phyloP scores from a whole-genome alignment of 2,888 invertebrate genomes.

The Geophilus truncorum region DNA sequence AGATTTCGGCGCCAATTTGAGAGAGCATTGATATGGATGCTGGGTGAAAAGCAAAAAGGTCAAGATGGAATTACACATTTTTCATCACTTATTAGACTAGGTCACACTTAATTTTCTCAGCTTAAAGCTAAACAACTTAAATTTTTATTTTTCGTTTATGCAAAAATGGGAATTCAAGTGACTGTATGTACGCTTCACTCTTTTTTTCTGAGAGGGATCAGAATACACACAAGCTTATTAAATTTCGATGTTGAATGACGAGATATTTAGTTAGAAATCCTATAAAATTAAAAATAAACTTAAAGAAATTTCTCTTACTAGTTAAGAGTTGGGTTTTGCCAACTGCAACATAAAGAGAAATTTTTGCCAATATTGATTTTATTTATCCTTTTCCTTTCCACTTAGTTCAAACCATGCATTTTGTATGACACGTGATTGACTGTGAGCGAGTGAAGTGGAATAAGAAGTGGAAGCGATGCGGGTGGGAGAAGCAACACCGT shows the following conservation, averaged over 20 bases:
- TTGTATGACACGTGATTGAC: constrained; percentile 24
- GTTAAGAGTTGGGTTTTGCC: too few species aligned
- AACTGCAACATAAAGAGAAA: neutral
- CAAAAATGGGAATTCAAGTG: too few species aligned
- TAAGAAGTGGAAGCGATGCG: neutral
- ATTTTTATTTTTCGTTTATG: neutral
- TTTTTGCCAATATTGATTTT: constrained; percentile 7
- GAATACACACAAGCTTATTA: too few species aligned
- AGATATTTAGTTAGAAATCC: too few species aligned
- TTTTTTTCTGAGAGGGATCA: too few species aligned
- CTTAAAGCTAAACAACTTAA: neutral
- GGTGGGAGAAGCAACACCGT: neutral
- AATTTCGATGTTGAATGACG: too few species aligned
- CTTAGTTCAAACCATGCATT: constrained; percentile 27
- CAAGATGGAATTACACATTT: neutral
- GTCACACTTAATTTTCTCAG: too few species aligned
- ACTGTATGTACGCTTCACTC: too few species aligned
- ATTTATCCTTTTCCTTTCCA: constrained; percentile 24
- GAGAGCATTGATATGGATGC: neutral
- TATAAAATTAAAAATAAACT: too few species aligned
- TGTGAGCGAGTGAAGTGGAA: neutral
- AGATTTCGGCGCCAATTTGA: constrained; percentile 22
- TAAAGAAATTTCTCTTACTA: too few species aligned
- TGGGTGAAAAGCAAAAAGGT: neutral
- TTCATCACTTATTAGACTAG: too few species aligned